These are phyloP conservation scores for Battus philenor DNA, from an alignment of 1,140 invertebrate genomes.

Conservation along the genomic window DNA sequence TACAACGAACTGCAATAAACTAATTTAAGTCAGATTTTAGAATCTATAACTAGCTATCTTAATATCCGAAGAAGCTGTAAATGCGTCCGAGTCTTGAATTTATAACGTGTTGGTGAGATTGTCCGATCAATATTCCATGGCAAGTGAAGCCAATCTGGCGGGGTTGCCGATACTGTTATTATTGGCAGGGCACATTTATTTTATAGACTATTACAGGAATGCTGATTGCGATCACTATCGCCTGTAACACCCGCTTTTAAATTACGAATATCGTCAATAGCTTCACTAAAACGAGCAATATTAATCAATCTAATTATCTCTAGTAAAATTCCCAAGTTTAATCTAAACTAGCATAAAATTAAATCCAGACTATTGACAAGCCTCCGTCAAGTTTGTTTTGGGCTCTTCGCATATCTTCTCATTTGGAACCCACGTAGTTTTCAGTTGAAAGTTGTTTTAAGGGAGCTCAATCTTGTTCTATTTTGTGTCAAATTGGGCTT, in stretches of 20 bases:
- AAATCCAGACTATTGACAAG: too few species aligned
- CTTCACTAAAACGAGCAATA: too few species aligned
- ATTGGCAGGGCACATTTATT: slow-evolving; percentile 8
- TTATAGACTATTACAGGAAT: background rate
- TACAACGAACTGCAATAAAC: background rate
- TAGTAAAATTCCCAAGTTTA: too few species aligned
- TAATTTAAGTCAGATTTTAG: slow-evolving; percentile 4
- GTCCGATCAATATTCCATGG: slow-evolving; percentile 3
- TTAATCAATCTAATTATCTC: too few species aligned
- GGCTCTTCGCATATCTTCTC: too few species aligned
- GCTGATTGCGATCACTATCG: slow-evolving; percentile 6
- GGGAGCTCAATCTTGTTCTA: too few species aligned
- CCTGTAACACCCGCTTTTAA: background rate
- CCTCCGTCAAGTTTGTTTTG: too few species aligned
- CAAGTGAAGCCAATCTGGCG: background rate
- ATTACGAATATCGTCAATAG: slow-evolving; percentile 14
- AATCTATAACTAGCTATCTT: slow-evolving; percentile 9
- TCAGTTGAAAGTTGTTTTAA: too few species aligned
- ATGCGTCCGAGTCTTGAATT: slow-evolving; percentile 12
- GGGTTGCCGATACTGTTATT: slow-evolving; percentile 9
- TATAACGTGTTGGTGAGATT: slow-evolving; percentile 17
- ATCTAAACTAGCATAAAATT: too few species aligned
- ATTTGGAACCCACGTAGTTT: too few species aligned
- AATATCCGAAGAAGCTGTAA: slow-evolving; percentile 13
- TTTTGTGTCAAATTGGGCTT: too few species aligned